Base-by-base conservation (phyloP, 1,140 invertebrate genomes). In the Alviniconcha marisindica region DNA sequence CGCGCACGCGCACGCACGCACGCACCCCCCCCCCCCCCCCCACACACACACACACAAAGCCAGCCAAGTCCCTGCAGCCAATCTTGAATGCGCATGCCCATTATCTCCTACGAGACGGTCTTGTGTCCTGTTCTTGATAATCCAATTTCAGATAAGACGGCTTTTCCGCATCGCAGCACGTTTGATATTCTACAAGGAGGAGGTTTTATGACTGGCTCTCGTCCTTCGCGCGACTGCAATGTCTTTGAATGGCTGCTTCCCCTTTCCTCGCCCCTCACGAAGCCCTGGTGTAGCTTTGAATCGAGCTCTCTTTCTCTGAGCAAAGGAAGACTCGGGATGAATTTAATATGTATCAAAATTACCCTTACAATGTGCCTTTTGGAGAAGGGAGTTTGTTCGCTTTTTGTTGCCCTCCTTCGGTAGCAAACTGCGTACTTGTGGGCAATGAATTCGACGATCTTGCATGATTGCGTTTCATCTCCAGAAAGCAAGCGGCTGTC, bases 51-150 rank as follows among this genome's bases (percentile, higher is more conserved):
- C n/a, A n/a, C n/a, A n/a, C n/a, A n/a, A n/a, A n/a, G n/a, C n/a
- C 60, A n/a, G 10, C 24, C 2, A 18, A 76, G 73, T 40, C 73
- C 36, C 24, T 5, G 73, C 38, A 42, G 73, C 73, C 36, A 76
- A 44, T 76, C 73, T 76, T 42, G 18, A 42, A 18, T 76, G 40
- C 73, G 73, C 40, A 76, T 76, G 73, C 73, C 40, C 40, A 76
- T n/a, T 76, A 40, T 63, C 60, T 63, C 36, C 51, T 24, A 31
- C 15, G 33, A 15, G 48, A 54, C 40, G 78, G 31, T 80, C 38
- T 79, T 63, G 74, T 82, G 80, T 69, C 69, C 56, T 82, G 40
- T 71, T 74, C 31, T 44, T 82, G 42, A 82, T 73, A 74, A 82
- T 82, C 69, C 80, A 74, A 48, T 73, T 44, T 63, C 44, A 73